Conservation (phyloP, 2,797 vertebrate species). For the Enteromius thamalakanensis region DNA sequence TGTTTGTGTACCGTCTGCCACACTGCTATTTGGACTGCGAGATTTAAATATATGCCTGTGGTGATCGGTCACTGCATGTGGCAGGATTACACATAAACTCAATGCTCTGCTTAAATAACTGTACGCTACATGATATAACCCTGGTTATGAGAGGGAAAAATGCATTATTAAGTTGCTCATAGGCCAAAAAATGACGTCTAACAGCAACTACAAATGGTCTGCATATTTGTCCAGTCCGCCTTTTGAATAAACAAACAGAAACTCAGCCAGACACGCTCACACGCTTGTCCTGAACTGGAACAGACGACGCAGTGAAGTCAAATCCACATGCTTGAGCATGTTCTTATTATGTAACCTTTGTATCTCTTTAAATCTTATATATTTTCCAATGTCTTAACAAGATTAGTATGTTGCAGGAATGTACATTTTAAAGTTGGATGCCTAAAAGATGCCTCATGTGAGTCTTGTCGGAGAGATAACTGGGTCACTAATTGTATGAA, state of each 20-base stretch:
- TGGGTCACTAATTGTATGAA: too few relatives aligned
- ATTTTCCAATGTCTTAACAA: too few relatives aligned
- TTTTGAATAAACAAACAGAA: constrained; percentile 56
- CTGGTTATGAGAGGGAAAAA: constrained; percentile 50
- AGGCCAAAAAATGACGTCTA: constrained; percentile 21
- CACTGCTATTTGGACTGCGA: constrained; percentile 36
- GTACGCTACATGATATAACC: constrained; percentile 53
- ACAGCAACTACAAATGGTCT: constrained; percentile 45
- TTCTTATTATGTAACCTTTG: constrained; percentile 54
- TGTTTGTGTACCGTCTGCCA: constrained; percentile 44
- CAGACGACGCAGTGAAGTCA: constrained; percentile 25
- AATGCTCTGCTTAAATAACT: constrained; percentile 40
- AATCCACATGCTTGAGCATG: constrained; percentile 53
- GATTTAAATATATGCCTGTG: constrained; percentile 46
- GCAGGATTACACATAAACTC: constrained; percentile 40
- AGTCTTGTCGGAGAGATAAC: too few relatives aligned
- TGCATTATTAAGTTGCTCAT: constrained; percentile 56
- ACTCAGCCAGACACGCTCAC: constrained; percentile 49
- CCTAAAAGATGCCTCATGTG: too few relatives aligned
- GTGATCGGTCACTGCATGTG: constrained; percentile 39
- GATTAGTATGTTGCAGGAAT: too few relatives aligned
- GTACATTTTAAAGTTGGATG: too few relatives aligned
- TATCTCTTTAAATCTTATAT: not conserved
- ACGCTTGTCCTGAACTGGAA: constrained; percentile 39
- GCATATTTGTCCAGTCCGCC: constrained; percentile 55